phyloP scores from a whole-genome alignment of 2,888 invertebrate genomes.

The Saturnia japonica region DNA sequence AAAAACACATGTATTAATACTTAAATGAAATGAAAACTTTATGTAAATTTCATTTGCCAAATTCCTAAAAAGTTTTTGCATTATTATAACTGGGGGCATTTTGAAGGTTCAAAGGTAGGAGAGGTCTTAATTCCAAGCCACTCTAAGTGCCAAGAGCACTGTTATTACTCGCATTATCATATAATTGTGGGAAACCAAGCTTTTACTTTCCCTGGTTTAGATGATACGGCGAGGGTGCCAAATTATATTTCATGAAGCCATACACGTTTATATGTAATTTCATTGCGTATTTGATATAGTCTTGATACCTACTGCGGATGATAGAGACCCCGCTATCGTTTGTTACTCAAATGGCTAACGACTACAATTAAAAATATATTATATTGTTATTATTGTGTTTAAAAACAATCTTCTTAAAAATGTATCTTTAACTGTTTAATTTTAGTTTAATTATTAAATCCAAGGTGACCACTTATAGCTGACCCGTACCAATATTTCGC shows the following conservation, averaged over 20 bases:
- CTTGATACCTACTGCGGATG: neutral
- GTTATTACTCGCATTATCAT: conserved; percentile 8
- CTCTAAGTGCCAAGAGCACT: neutral
- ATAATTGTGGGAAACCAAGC: conserved; percentile 9
- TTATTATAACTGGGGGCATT: neutral
- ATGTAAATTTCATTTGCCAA: neutral
- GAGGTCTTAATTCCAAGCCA: neutral
- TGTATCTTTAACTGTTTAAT: too few relatives aligned
- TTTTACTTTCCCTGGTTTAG: neutral
- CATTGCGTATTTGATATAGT: neutral
- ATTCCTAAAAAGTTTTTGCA: neutral
- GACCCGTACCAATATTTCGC: too few relatives aligned
- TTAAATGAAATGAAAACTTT: neutral
- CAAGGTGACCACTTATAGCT: too few relatives aligned
- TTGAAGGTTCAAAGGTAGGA: neutral
- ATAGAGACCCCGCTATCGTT: neutral
- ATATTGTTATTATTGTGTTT: neutral
- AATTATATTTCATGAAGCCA: conserved; percentile 1
- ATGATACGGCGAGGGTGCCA: neutral
- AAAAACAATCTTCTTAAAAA: too few relatives aligned
- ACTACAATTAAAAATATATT: too few relatives aligned
- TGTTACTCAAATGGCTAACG: neutral
- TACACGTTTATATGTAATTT: neutral
- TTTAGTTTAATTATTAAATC: too few relatives aligned
- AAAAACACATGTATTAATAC: neutral